Base-by-base conservation (phyloP, 2,113 vertebrate species). In the Alces alces region DNA sequence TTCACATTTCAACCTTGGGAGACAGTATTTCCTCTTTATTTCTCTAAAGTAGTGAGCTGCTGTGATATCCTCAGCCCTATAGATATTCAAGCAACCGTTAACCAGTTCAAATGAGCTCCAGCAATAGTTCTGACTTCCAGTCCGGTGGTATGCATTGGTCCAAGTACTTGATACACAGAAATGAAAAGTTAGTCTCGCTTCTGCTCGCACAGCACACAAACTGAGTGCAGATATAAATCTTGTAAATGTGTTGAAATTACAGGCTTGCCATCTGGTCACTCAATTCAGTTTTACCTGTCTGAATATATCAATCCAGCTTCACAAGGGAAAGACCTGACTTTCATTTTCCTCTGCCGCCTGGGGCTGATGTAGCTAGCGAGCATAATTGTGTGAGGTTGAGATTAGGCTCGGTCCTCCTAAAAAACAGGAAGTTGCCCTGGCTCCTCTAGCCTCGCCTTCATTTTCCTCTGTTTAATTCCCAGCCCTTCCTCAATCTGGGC, bases 401-500 rank as follows among this genome's bases (percentile, higher is more conserved):
- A 87, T 47, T 79, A 61, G 7, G 39, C 12, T 92, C 55, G 13
- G 23, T 76, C 43, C 8, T 76, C 83, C 82, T 82, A 30, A 58
- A 91, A 96, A 80, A 55, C 25, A 86, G 66, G 89, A 93, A 95
- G 50, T 54, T 93, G 54, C 28, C 57, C 0, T 57, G 88, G 23
- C 85, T 84, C 6, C 61, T 70, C 9, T 39, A 93, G 36, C 86
- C 6, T 66, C 9, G 27, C 70, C 27, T 93, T 95, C 70, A 55
- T 55, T 89, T 96, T 92, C 88, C 54, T 82, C 54, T 78, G 47
- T 83, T 89, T 86, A 28, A 78, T 79, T 95, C 60, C 83, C 16
- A 89, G 27, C 36, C n/a, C 43, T 91, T 96, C 39, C 66, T 86
- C 60, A 27, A n/a, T 76, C 93, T 82, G n/a, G 2, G 2, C 30